These are phyloP conservation scores for Myotis lucifugus DNA, from an alignment of 2,113 vertebrate species.

Conservation along the genomic window DNA sequence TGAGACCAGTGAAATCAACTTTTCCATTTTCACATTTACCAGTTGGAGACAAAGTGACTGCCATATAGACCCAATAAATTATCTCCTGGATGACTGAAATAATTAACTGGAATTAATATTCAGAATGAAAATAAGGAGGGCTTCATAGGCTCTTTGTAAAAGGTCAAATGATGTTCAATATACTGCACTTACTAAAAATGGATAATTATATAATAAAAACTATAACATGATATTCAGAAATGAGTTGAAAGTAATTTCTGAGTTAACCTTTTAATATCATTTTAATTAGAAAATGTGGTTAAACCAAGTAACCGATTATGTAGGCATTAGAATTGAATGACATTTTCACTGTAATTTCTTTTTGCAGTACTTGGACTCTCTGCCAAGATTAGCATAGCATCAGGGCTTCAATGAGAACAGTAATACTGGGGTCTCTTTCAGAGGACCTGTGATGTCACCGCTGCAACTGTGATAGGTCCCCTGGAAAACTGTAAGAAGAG, in stretches of 20 bases:
- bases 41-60: background rate
- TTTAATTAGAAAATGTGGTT: slow-evolving; percentile 55
- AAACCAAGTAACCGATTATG: slow-evolving; percentile 20
- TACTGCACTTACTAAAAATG: slow-evolving; percentile 52
- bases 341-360: background rate
- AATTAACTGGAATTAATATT: slow-evolving; percentile 44
- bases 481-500: background rate
- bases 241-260: slow-evolving; percentile 42
- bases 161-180: slow-evolving; percentile 53
- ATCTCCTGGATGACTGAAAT: background rate
- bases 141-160: background rate
- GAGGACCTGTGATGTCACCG: background rate
- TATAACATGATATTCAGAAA: slow-evolving; percentile 31
- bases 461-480: background rate
- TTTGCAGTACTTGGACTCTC: background rate
- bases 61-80: background rate
- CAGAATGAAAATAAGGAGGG: slow-evolving; percentile 5
- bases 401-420: background rate
- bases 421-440: background rate
- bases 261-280: slow-evolving; percentile 61
- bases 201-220: slow-evolving; percentile 62
- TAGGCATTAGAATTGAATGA: background rate
- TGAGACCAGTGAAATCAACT: background rate
- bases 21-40: background rate
- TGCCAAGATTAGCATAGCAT: background rate